These are phyloP conservation scores for Xestia xanthographa DNA, from an alignment of 2,888 invertebrate species.

Conservation along the genomic window DNA sequence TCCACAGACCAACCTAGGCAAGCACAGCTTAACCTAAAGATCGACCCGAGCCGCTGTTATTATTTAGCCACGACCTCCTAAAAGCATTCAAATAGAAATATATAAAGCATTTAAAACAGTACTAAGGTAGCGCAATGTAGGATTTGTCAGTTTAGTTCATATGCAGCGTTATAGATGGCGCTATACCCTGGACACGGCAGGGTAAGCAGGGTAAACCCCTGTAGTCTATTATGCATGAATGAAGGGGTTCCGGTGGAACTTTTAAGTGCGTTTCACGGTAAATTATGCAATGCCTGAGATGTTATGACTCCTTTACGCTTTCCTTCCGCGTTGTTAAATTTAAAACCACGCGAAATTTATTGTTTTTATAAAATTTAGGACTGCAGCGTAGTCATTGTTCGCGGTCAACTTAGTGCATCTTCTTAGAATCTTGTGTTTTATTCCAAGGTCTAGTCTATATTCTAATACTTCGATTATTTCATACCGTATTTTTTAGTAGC, in stretches of 20 bases:
- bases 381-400: not conserved
- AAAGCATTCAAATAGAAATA: too few relatives aligned
- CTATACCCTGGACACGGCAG: not conserved
- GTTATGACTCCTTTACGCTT: conserved; percentile 8
- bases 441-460: too few relatives aligned
- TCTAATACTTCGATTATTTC: not conserved
- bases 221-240: conserved; percentile 18
- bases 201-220: conserved; percentile 5
- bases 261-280: conserved; percentile 32
- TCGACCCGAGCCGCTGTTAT: too few relatives aligned
- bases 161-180: not conserved
- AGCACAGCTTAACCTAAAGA: too few relatives aligned
- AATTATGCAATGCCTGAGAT: conserved; percentile 19
- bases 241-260: not conserved
- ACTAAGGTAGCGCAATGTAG: not conserved
- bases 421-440: not conserved
- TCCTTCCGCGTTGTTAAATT: not conserved
- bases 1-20: too few relatives aligned
- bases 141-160: not conserved
- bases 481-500: too few relatives aligned
- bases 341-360: not conserved
- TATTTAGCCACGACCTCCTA: too few relatives aligned
- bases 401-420: not conserved
- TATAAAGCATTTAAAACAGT: too few relatives aligned
- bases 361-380: not conserved